Evolutionary conservation across 2,113 vertebrate genomes (phyloP), one percentile per base, ranked within the genome.

Genomic region (Crotalus tigris): DNA sequence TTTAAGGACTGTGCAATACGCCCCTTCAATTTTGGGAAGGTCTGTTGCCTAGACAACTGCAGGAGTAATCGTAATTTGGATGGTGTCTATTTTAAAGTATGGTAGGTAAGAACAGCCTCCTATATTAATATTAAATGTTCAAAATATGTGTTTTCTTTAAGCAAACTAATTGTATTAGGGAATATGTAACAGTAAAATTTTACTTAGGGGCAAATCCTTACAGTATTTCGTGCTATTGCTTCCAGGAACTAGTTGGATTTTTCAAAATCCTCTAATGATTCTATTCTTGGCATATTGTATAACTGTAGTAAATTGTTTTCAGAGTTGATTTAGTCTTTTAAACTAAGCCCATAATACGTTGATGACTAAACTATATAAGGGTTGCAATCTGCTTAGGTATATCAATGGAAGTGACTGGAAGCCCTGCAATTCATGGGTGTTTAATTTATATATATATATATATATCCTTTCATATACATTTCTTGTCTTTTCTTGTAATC

Each of bases 21-120:
- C 7, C 58, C 8, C 11, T 85, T 5, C 33, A 39, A 19, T 93
- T 94, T 94, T 4, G 94, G 26, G 9, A 95, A 95, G n/a, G 90
- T 93, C 92, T 89, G 69, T 94, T 96, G 51, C 85, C 87, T 81
- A 89, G 26, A 93, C 88, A 95, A 96, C 86, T 53, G 3, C 26
- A 93, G 13, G 23, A 90, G 51, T 57, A 64, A 69, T 4, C 92
- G 69, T 87, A 87, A 2, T 95, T 94, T 95, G 33, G 91, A 86
- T 24, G n/a, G 59, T 12, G 19, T 33, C 69, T 64, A 87, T 81
- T 95, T 94, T 92, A 0, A 24, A 94, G 26, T 13, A 3, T 91
- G 93, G 93, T 89, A 87, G 69, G 0, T 69, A 51, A 92, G 75
- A 96, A 88, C 1, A 92, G 54, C 57, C 88, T 91, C 33, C 87